Evolutionary conservation across 2,888 invertebrate species (phyloP).

Genomic region (Stenurella melanura): DNA sequence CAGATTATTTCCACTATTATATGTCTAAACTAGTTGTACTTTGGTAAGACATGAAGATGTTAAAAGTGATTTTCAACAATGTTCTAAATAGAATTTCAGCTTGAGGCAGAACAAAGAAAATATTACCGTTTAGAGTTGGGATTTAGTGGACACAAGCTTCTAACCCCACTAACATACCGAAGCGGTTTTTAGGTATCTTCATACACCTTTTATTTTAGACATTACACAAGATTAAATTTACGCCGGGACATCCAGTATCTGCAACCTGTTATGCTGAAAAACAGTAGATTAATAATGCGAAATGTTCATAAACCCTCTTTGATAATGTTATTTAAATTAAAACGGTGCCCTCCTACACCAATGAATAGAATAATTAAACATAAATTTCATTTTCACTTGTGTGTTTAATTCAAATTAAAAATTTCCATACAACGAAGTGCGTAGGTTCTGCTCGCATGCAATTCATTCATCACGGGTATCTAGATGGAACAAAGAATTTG

Average conservation of each 20-base stretch:
- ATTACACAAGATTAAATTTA: too few relatives aligned
- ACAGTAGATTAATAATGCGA: background rate
- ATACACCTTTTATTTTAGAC: too few relatives aligned
- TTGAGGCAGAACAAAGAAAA: too few relatives aligned
- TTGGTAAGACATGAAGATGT: too few relatives aligned
- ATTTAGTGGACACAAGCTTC: too few relatives aligned
- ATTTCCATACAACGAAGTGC: slow-evolving; percentile 19
- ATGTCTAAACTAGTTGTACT: too few relatives aligned
- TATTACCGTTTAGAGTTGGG: too few relatives aligned
- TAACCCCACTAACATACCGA: too few relatives aligned
- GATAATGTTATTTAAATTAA: slow-evolving; percentile 29
- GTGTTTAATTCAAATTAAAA: slow-evolving; percentile 28
- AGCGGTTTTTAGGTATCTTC: too few relatives aligned
- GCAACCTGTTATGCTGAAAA: background rate
- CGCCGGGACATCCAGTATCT: background rate
- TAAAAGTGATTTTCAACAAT: too few relatives aligned
- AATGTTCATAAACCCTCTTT: background rate
- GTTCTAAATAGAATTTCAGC: too few relatives aligned
- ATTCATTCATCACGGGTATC: slow-evolving; percentile 26
- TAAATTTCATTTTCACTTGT: slow-evolving; percentile 22
- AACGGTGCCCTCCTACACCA: slow-evolving; percentile 26
- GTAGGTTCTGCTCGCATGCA: slow-evolving; percentile 19
- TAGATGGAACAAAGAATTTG: slow-evolving; percentile 35
- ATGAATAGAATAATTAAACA: slow-evolving; percentile 28
- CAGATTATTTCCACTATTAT: too few relatives aligned